Evolutionary conservation across 2,797 vertebrate species (phyloP), one percentile per base, ranked within the genome.

Genomic region (Manis pentadactyla): DNA sequence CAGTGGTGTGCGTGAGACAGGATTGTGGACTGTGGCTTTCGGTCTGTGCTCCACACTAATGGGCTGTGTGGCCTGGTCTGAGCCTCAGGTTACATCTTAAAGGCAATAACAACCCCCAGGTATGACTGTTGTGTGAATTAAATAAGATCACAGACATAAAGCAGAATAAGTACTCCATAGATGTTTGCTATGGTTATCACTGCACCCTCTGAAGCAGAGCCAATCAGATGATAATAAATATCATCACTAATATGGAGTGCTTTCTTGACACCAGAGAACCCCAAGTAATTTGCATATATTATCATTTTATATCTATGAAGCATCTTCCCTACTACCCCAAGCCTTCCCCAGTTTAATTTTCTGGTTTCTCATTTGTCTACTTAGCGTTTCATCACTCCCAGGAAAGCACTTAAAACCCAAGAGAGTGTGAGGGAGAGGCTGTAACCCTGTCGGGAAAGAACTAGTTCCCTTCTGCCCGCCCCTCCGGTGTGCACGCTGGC

Each of bases 391-490:
- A 94, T 93, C 51, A 46, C 66, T 92, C 66, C 81, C 75, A 68
- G 15, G 87, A 90, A 97, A 93, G 79, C 68, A 95, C 64, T 83
- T 93, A 81, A 92, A 90, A 71, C 34, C 37, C 61, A 34, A 89
- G 68, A 87, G 8, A 12, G 27, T 64, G 49, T 42, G 27, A 71
- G n/a, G 78, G 57, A 87, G 81, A 87, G 27, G 53, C 64, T 12
- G 55, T 73, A 87, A 78, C 8, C 23, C 61, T 86, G 39, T 12
- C 1, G 1, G 66, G 51, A 39, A 74, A 94, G 77, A 68, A 46
- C 19, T 21, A 46, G 31, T 5, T 14, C 37, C 46, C 82, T 92
- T 61, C 59, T 74, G 55, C 46, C 27, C 19, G 0, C 53, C 7
- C 11, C 66, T 42, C 7, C 10, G 7, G n/a, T 19, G 6, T 34